Evolutionary conservation across 1,140 invertebrate species (phyloP), one percentile per base, ranked within the genome.

Genomic region (Schlechtendalia chinensis): DNA sequence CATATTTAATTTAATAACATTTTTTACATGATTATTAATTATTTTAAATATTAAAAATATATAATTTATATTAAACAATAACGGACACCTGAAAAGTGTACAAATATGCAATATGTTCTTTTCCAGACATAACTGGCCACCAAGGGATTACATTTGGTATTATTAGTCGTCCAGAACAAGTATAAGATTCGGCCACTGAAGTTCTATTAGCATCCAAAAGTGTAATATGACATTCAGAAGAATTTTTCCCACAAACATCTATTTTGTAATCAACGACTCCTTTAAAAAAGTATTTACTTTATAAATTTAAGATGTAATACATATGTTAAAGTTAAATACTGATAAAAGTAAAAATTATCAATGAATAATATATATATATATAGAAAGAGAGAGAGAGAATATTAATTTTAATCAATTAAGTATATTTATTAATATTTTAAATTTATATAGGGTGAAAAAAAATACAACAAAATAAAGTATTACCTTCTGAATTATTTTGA

Each of bases 401-500:
- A n/a, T n/a, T n/a, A n/a, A n/a, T n/a, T n/a, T n/a, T n/a, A n/a
- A n/a, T n/a, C n/a, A n/a, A n/a, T n/a, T n/a, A n/a, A n/a, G n/a
- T n/a, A n/a, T n/a, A n/a, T n/a, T n/a, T n/a, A n/a, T n/a, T n/a
- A n/a, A 39, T 39, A 8, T 39, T 39, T 3, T 39, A 39, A 39
- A 39, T 39, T 39, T 39, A 8, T 39, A 39, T 39, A 39, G 8
- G 32, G 32, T 39, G 8, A 39, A 39, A 39, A 39, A 39, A 39
- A 39, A 4, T 4, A 39, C 32, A 8, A 39, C 32, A 8, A 39
- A 39, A 39, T 39, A 39, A 39, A 39, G 8, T 39, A 39, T 63
- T 63, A 61, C 75, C 75, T 47, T 61, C 39, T 29, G 12, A 81
- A 80, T 82, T 72, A 45, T 77, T 72, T 53, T 87, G 85, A 67